phyloP scores from a whole-genome alignment of 2,797 vertebrate species.

The Cryptoblepharus egeriae region DNA sequence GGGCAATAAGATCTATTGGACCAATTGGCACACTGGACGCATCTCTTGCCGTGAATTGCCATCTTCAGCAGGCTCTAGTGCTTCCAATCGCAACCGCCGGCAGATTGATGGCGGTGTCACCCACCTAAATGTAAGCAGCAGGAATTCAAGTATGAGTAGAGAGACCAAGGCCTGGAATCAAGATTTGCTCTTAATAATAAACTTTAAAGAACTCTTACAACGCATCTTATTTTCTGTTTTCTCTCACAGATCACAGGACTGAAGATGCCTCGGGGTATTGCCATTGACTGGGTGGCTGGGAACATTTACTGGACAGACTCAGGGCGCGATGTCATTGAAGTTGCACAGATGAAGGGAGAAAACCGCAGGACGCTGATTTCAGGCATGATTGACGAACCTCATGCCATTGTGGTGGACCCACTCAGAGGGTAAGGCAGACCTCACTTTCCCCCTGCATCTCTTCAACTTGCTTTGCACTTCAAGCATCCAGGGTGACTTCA shows the following conservation, averaged over 20 bases:
- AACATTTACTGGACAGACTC: constrained; percentile 99
- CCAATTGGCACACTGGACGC: constrained; percentile 95
- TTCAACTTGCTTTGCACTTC: not conserved
- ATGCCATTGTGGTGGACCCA: constrained; percentile 94
- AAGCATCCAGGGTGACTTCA: not conserved
- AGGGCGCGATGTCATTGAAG: constrained; percentile 93
- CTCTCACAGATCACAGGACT: constrained; percentile 87
- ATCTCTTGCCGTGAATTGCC: constrained; percentile 92
- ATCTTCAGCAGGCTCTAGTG: constrained; percentile 77
- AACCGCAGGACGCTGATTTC: constrained; percentile 96
- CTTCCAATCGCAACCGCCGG: constrained; percentile 89
- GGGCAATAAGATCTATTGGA: constrained; percentile 94
- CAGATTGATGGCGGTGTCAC: constrained; percentile 87
- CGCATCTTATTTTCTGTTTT: accelerated
- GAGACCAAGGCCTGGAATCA: accelerated
- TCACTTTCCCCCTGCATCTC: no score
- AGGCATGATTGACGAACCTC: constrained; percentile 96
- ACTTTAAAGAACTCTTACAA: not conserved
- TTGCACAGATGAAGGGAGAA: constrained; percentile 89
- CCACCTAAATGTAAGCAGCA: constrained; percentile 86
- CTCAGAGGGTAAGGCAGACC: constrained; percentile 83
- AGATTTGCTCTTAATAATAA: not conserved
- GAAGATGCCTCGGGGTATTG: constrained; percentile 95
- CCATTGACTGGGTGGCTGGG: constrained; percentile 95
- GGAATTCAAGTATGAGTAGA: not conserved